Conservation (phyloP, 2,113 vertebrate genomes). For the Perca schrenkii region DNA sequence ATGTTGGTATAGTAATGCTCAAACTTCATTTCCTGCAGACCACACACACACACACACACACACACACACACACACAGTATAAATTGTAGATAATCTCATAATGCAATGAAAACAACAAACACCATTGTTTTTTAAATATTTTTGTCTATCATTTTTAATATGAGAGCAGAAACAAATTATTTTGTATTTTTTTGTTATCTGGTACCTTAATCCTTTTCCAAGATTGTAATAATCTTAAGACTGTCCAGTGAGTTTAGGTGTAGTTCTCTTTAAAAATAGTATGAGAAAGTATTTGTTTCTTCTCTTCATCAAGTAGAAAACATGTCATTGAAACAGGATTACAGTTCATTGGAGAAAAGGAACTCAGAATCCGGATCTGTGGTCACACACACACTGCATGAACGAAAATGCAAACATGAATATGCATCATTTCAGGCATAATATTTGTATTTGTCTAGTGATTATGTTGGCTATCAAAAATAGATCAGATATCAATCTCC, state of each 20-base stretch:
- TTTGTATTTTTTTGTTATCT: conserved; percentile 2
- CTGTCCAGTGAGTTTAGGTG: conserved; percentile 63
- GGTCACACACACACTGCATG: too few species aligned
- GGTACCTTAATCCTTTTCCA: conserved; percentile 17
- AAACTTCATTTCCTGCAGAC: not conserved
- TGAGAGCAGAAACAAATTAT: conserved; percentile 57
- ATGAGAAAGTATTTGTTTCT: conserved; percentile 49
- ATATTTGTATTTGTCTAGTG: too few species aligned
- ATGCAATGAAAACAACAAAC: conserved; percentile 36
- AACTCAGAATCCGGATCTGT: too few species aligned
- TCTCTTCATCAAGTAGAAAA: conserved; percentile 73
- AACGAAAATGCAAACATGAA: too few species aligned
- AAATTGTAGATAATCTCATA: not conserved
- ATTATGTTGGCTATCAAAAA: too few species aligned
- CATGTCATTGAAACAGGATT: conserved; percentile 53
- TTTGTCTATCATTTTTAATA: conserved; percentile 53
- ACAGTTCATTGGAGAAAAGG: too few species aligned
- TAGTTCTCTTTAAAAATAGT: conserved; percentile 41
- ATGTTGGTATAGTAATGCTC: not conserved
- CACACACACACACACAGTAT: not conserved
- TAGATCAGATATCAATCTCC: too few species aligned
- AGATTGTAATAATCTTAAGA: conserved; percentile 68
- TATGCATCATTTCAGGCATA: too few species aligned
- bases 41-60: not conserved
- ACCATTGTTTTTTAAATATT: conserved; percentile 17